Evolutionary conservation across 2,888 invertebrate species (phyloP).

Genomic region (Lissonota sp.): DNA sequence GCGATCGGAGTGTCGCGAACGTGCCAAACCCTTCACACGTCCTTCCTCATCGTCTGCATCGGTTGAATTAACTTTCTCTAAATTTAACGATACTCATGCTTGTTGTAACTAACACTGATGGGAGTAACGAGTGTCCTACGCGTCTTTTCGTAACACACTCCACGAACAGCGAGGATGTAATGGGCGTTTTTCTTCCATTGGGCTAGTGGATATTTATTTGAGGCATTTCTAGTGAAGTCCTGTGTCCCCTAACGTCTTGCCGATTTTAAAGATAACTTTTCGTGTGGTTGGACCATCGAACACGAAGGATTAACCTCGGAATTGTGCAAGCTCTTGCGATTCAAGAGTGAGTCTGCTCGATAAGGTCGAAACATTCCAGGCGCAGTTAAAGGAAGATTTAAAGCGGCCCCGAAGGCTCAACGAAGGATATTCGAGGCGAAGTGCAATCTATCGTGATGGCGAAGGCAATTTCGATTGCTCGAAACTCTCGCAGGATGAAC

Average conservation of each 20-base stretch:
- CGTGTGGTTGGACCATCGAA: too few species aligned
- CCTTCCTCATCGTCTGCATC: constrained; percentile 51
- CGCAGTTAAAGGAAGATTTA: constrained; percentile 75
- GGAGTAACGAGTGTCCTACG: constrained; percentile 56
- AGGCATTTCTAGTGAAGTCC: too few species aligned
- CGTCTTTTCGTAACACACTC: constrained; percentile 41
- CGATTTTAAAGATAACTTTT: too few species aligned
- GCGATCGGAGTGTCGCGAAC: constrained; percentile 30
- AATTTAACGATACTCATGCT: not conserved
- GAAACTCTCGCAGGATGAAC: constrained; percentile 52
- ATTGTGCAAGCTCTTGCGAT: constrained; percentile 50
- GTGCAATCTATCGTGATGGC: constrained; percentile 48
- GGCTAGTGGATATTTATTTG: not conserved
- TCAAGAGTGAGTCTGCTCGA: constrained; percentile 22
- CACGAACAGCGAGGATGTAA: constrained; percentile 31
- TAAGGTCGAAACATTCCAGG: constrained; percentile 56
- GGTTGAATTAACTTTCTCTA: constrained; percentile 49
- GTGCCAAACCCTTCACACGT: constrained; percentile 61
- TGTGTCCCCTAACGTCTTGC: too few species aligned
- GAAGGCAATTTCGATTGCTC: constrained; percentile 47
- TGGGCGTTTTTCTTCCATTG: constrained; percentile 61
- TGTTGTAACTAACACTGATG: constrained; percentile 20
- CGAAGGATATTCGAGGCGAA: constrained; percentile 18
- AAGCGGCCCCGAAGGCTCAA: constrained; percentile 56
- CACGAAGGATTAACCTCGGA: constrained; percentile 38